Evolutionary conservation across 2,888 invertebrate genomes (phyloP).

Genomic region (Allygus modestus): DNA sequence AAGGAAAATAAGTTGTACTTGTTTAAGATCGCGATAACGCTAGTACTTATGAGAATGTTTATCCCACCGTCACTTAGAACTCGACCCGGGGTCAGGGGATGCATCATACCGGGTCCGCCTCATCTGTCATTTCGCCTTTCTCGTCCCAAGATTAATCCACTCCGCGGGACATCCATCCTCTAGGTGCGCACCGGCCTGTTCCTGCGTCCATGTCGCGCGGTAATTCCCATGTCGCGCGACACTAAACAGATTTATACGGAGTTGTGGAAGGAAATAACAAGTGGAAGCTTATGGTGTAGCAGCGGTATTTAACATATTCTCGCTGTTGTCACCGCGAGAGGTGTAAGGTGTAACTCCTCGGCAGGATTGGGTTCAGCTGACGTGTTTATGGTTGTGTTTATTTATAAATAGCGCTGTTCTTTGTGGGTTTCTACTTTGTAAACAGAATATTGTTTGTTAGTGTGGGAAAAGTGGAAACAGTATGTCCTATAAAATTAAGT

Average conservation of each 20-base stretch:
- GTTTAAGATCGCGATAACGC: not conserved
- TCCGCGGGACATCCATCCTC: conserved; percentile 23
- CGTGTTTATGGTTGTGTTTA: too few species aligned
- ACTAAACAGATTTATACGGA: not conserved
- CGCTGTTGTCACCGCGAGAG: too few species aligned
- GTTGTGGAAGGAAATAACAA: not conserved
- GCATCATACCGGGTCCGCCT: not conserved
- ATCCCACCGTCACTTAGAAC: not conserved
- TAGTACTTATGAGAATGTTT: conserved; percentile 7
- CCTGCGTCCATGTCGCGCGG: not conserved
- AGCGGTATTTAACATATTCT: not conserved
- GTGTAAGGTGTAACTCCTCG: too few species aligned
- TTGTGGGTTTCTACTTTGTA: too few species aligned
- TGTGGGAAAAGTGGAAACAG: too few species aligned
- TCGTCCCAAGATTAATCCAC: conserved; percentile 41
- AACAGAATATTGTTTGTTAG: too few species aligned
- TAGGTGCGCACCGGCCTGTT: not conserved
- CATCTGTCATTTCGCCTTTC: conserved; percentile 2
- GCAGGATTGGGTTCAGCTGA: too few species aligned
- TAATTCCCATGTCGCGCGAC: not conserved
- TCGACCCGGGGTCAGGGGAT: conserved; percentile 6
- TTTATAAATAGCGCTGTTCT: too few species aligned
- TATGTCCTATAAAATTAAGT: too few species aligned
- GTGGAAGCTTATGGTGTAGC: not conserved
- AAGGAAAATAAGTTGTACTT: not conserved